Base-by-base conservation (phyloP, 2,888 invertebrate species). In the Brenthis daphne region DNA sequence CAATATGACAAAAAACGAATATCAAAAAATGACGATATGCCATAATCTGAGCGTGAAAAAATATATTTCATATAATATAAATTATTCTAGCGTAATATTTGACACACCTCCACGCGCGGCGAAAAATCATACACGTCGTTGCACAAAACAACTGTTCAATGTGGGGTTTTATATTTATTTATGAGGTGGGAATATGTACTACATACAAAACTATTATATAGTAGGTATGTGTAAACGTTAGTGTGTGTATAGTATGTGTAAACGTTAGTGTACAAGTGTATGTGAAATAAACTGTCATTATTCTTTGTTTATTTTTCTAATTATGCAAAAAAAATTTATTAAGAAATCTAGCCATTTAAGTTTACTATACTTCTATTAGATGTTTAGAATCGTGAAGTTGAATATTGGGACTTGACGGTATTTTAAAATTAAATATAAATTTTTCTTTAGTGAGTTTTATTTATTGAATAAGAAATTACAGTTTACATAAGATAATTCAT, bases 11-110 rank as follows among this genome's bases (percentile, higher is more conserved):
- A 24, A 48, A 14, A 58, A n/a, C 12, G 50, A 58, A 58, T 58
- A 14, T 48, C 29, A 50, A 33, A 50, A 60, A 50, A 12, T 60
- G 50, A 29, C 48, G 29, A 29, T 50, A 50, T 50, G 29, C n/a
- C 47, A 48, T 48, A n/a, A 29, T 60, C 48, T 60, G 33, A 60
- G 29, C 47, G 47, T 48, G 51, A 51, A 16, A 63, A 63, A 51
- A 63, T 54, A 14, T 53, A 51, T 53, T 63, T 33, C 53, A 54
- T 20, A 24, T 6, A 53, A 53, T 63, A 63, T 54, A 54, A 63
- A 63, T 63, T 63, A 37, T 63, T 63, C 53, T 63, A 54, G 63
- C 63, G 48, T 67, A 48, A 51, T 55, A 60, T 67, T 55, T 60
- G 51, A 57, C 57, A 58, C 65, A 66, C 58, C 66, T 60, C 43